Base-by-base conservation (phyloP, 2,113 vertebrate genomes). In the Leucosticte australis region DNA sequence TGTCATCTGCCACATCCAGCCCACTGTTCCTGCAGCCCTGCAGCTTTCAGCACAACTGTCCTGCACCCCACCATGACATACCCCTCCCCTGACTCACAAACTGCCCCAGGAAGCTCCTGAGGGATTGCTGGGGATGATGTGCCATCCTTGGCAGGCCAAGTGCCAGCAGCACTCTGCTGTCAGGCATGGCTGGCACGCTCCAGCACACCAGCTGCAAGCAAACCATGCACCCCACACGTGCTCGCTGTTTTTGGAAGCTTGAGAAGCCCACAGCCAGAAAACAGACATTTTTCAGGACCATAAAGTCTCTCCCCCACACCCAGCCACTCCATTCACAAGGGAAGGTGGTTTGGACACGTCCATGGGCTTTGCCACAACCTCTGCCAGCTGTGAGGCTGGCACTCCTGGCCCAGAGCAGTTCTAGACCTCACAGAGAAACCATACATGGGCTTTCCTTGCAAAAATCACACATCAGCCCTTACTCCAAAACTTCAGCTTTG, bases 161-260 rank as follows among this genome's bases (percentile, higher is more conserved):
- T 15, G 27, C 64, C 9, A 6, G 46, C 8, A 6, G 77, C 57
- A 39, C 49, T 47, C 16, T 8, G 44, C 57, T 35, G 44, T 31
- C 75, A 56, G 49, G 56, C 15, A 26, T 1, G 4, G 55, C 39
- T 55, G 78, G 23, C 63, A 55, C 0, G 0, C 60, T 57, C 37
- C 65, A 70, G 47, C 5, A 2, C 46, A 9, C 5, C 23, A 17
- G 15, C 55, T 50, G 30, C 56, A 26, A 70, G 80, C 79, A 42
- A 56, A 70, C 22, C 53, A 46, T 0, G 0, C 2, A 1, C 5
- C 13, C 17, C 31, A 52, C 5, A 0, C 0, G 0, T 2, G 11
- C 44, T 24, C 0, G 0, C 44, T 56, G 20, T 7, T 95, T 44
- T 22, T 35, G 59, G 46, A n/a, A 27, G 23, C 79, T 39, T n/a